Conservation (phyloP, 2,888 invertebrate genomes). For the Erebia palarica region DNA sequence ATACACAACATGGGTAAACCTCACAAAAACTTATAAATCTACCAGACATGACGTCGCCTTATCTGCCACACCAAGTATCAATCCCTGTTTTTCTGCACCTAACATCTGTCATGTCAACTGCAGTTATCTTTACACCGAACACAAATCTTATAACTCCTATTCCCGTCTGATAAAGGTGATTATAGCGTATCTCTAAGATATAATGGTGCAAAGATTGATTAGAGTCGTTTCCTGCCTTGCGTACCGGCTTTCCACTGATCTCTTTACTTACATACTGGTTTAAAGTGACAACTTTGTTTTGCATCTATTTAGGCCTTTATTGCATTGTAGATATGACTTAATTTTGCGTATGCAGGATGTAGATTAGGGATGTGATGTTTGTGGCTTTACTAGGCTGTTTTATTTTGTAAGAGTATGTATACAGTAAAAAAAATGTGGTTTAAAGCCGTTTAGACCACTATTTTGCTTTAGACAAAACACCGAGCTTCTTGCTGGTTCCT, state of each 20-base stretch:
- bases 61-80: constrained; percentile 21
- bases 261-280: constrained; percentile 54
- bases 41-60: constrained; percentile 29
- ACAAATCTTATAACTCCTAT: constrained; percentile 40
- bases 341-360: constrained; percentile 26
- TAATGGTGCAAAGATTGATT: constrained; percentile 50
- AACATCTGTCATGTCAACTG: constrained; percentile 35
- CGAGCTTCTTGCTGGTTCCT: too few species aligned
- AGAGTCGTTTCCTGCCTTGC: constrained; percentile 52
- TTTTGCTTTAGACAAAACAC: too few species aligned
- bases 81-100: constrained; percentile 40
- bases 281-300: constrained; percentile 37
- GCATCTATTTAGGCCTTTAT: constrained; percentile 33
- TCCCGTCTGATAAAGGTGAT: constrained; percentile 40
- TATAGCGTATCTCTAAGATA: constrained; percentile 40
- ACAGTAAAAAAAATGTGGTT: background rate
- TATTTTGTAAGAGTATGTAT: constrained; percentile 28
- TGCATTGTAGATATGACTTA: constrained; percentile 21
- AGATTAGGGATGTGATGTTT: constrained; percentile 17
- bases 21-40: constrained; percentile 10
- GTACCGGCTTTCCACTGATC: constrained; percentile 56
- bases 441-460: background rate
- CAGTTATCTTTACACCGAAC: constrained; percentile 30
- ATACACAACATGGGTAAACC: background rate
- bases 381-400: constrained; percentile 39